These are phyloP conservation scores for Clarias magur DNA, from an alignment of 2,113 vertebrate genomes.

Conservation along the genomic window DNA sequence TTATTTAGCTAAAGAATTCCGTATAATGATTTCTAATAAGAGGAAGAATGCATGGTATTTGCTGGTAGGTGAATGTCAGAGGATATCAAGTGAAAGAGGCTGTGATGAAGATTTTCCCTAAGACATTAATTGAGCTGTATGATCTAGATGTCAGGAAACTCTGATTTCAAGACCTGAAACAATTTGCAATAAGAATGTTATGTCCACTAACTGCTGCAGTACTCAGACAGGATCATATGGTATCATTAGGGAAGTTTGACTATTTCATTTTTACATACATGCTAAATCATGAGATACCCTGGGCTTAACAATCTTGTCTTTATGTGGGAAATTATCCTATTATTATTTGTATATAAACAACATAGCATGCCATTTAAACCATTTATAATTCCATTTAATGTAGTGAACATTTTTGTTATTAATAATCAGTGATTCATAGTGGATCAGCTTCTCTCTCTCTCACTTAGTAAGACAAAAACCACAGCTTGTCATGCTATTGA, in stretches of 20 bases:
- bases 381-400: background rate
- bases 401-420: background rate
- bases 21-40: background rate
- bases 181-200: background rate
- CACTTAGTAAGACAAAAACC: background rate
- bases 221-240: background rate
- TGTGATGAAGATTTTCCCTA: background rate
- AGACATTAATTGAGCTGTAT: background rate
- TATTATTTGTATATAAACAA: too few relatives aligned
- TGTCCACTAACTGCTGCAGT: background rate
- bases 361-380: too few relatives aligned
- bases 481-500: background rate
- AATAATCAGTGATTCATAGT: background rate
- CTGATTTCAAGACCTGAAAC: background rate
- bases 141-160: background rate
- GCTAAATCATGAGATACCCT: background rate
- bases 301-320: too few relatives aligned
- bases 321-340: too few relatives aligned
- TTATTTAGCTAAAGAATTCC: background rate
- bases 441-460: background rate
- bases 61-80: background rate
- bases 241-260: background rate
- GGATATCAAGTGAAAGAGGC: background rate
- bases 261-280: background rate
- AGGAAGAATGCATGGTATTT: background rate